These are phyloP conservation scores for Bos taurus DNA, from an alignment of 2,113 vertebrate species.

Conservation along the genomic window DNA sequence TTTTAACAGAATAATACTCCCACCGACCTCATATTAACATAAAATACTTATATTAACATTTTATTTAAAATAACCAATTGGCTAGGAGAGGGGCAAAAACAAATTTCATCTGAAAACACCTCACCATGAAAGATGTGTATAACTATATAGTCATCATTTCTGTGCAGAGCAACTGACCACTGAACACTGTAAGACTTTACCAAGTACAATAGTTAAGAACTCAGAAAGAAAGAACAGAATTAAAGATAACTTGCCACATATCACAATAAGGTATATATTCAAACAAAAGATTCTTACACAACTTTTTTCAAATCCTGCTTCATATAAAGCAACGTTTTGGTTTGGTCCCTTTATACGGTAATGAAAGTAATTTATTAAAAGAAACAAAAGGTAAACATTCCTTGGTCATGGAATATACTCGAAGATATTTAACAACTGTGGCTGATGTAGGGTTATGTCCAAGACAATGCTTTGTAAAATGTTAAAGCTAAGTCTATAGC, in stretches of 20 bases:
- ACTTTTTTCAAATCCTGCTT: not conserved
- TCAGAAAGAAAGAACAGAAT: not conserved
- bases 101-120: conserved; percentile 44
- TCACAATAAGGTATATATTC: not conserved
- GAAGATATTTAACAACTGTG: conserved; percentile 1
- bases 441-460: not conserved
- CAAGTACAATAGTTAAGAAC: not conserved
- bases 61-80: not conserved
- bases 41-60: not conserved
- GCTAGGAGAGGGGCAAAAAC: not conserved
- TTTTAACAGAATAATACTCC: conserved; percentile 23
- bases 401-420: not conserved
- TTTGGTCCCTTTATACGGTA: not conserved
- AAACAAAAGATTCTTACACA: conserved; percentile 19
- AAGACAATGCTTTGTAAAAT: conserved; percentile 13
- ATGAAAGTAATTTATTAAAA: not conserved
- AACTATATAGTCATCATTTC: not conserved
- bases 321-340: conserved; percentile 7
- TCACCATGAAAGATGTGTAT: not conserved
- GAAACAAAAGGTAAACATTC: conserved; percentile 21
- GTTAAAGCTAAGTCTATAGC: not conserved
- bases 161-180: not conserved
- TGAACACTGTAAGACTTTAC: not conserved
- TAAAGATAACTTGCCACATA: not conserved
- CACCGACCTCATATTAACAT: not conserved